These are phyloP conservation scores for Ariolimax columbianus DNA, from an alignment of 2,888 invertebrate species.

Conservation along the genomic window DNA sequence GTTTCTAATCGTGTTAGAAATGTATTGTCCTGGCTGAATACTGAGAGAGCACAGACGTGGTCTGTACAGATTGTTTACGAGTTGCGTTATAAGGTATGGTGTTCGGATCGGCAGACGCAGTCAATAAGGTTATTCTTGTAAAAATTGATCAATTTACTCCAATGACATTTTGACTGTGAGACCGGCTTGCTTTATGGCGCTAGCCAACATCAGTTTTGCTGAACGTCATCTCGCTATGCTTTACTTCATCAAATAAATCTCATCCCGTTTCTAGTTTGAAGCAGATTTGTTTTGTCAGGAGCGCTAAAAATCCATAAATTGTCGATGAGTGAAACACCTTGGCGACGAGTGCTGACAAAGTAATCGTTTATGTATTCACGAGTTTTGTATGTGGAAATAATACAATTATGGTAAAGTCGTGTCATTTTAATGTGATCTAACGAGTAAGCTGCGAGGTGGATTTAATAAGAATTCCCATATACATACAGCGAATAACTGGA, in stretches of 20 bases:
- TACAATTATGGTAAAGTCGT: neutral
- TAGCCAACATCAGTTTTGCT: neutral
- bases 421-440: neutral
- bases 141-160: constrained; percentile 17
- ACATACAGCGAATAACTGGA: neutral
- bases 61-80: neutral
- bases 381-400: neutral
- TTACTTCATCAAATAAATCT: constrained; percentile 5
- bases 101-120: neutral
- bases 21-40: neutral
- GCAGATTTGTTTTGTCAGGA: constrained; percentile 3
- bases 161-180: neutral
- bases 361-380: neutral
- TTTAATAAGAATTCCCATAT: no score
- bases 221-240: neutral
- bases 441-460: neutral
- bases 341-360: neutral
- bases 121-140: neutral
- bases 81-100: neutral
- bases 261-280: neutral
- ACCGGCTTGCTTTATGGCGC: neutral
- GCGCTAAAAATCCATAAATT: neutral
- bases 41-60: neutral
- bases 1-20: neutral
- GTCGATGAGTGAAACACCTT: neutral